phyloP scores from a whole-genome alignment of 2,797 vertebrate genomes.

The Pelodytes ibericus region DNA sequence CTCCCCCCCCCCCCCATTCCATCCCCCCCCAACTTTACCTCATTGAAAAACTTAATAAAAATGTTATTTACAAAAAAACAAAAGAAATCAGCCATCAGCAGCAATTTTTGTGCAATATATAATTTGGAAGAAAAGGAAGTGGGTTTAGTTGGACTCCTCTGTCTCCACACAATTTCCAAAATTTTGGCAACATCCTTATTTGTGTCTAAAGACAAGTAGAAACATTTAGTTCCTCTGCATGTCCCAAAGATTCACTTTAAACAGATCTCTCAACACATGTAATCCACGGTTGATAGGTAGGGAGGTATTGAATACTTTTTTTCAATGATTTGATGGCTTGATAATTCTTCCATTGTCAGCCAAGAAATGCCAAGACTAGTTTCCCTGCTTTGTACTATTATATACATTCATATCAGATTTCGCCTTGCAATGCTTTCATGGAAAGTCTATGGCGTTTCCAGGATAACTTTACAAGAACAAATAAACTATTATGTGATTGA shows the following conservation, averaged over 20 bases:
- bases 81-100: too few species aligned
- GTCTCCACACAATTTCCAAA: background rate
- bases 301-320: conserved; percentile 24
- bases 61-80: too few species aligned
- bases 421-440: conserved; percentile 38
- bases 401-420: conserved; percentile 51
- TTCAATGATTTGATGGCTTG: conserved; percentile 29
- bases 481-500: conserved; percentile 44
- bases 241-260: conserved; percentile 11
- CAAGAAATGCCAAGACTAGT: conserved; percentile 42
- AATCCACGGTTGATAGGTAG: conserved; percentile 22
- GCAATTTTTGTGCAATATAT: too few species aligned
- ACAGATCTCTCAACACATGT: conserved; percentile 41
- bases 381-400: conserved; percentile 26
- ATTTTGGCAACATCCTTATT: background rate
- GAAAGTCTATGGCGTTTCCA: conserved; percentile 23
- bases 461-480: conserved; percentile 38
- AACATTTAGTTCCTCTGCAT: conserved; percentile 4
- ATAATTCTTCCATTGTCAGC: conserved; percentile 46
- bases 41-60: too few species aligned
- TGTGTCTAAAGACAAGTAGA: conserved; percentile 2
- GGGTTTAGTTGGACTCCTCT: too few species aligned
- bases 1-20: too few species aligned
- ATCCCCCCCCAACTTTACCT: too few species aligned
- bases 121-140: too few species aligned